phyloP scores from a whole-genome alignment of 2,888 invertebrate species.

The Cheilosia urbana region DNA sequence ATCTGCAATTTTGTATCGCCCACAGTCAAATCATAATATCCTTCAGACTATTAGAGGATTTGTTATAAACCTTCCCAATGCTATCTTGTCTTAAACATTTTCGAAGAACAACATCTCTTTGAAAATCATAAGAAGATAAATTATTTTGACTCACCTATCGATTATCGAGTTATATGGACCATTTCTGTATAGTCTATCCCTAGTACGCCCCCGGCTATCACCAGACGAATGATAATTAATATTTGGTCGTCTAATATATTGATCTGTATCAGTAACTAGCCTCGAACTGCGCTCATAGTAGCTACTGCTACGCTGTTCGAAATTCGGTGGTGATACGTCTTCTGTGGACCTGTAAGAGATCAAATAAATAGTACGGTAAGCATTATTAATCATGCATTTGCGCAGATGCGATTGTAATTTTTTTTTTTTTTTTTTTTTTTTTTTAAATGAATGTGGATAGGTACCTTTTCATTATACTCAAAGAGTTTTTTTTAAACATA shows the following conservation, averaged over 20 bases:
- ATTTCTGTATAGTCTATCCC: slow-evolving; percentile 84
- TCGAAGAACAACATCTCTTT: neutral
- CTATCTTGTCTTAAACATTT: neutral
- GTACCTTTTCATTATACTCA: slow-evolving; percentile 58
- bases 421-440: slow-evolving; percentile 3
- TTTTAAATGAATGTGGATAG: slow-evolving; percentile 1
- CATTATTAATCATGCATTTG: slow-evolving; percentile 51
- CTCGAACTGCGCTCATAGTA: slow-evolving; percentile 84
- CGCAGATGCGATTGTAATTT: slow-evolving; percentile 32
- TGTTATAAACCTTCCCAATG: neutral
- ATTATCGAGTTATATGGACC: slow-evolving; percentile 83
- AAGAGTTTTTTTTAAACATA: neutral
- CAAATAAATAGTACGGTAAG: slow-evolving; percentile 48
- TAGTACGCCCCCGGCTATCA: slow-evolving; percentile 82
- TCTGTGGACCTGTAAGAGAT: slow-evolving; percentile 83
- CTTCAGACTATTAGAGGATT: neutral
- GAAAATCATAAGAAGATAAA: slow-evolving; percentile 51
- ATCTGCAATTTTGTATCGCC: too few species aligned
- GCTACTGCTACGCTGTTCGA: slow-evolving; percentile 83
- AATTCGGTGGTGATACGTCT: slow-evolving; percentile 84
- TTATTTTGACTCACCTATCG: slow-evolving; percentile 80
- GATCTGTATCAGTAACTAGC: slow-evolving; percentile 81
- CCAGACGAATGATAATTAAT: slow-evolving; percentile 77
- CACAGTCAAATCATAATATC: too few species aligned
- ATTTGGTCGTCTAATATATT: slow-evolving; percentile 80